Evolutionary conservation across 2,888 invertebrate genomes (phyloP).

Genomic region (Sepiola atlantica): DNA sequence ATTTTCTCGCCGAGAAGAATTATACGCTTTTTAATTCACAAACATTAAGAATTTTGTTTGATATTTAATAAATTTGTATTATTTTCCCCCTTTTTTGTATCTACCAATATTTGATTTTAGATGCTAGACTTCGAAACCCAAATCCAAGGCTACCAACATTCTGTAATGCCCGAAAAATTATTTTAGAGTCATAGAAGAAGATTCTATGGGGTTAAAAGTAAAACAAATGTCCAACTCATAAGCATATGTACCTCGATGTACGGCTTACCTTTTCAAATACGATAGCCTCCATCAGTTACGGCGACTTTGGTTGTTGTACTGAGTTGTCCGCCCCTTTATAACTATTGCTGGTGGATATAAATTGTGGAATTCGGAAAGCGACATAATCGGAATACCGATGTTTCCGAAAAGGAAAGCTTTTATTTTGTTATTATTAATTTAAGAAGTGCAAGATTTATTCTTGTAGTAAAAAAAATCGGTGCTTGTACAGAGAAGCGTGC

Average conservation of each 20-base stretch:
- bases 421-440: no score
- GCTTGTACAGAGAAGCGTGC: no score
- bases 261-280: conserved; percentile 41
- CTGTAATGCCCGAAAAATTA: background rate
- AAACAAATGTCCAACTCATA: background rate
- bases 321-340: conserved; percentile 39
- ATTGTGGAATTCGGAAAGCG: background rate
- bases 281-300: conserved; percentile 42
- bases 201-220: background rate
- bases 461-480: no score
- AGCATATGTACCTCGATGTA: background rate
- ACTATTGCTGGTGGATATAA: background rate
- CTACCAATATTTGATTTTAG: background rate
- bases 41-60: background rate
- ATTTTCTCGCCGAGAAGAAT: background rate
- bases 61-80: background rate
- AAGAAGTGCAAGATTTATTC: no score
- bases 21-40: background rate
- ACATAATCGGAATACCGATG: background rate
- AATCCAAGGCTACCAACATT: background rate
- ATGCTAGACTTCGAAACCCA: background rate
- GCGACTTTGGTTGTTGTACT: background rate
- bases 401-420: background rate
- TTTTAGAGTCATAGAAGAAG: background rate
- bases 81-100: background rate